A percentile compares a stretch with the other conserved stretches of the same genome.
Evolutionary conservation across 35 echinoderm and acorn worm genomes (phyloP).

Genomic region (Heliocidaris erythrogramma): DNA sequence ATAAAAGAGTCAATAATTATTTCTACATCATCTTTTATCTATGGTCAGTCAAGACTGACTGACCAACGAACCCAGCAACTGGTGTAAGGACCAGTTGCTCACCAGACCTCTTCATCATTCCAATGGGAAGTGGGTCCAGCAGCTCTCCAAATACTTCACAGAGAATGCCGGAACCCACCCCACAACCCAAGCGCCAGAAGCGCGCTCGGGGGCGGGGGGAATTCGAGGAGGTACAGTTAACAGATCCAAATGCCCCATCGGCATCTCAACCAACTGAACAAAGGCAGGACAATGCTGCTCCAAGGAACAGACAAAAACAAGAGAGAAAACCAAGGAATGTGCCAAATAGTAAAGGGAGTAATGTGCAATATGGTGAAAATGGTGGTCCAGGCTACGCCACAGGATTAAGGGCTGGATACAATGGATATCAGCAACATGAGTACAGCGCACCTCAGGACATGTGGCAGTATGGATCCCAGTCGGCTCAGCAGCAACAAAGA

Average conservation of each 20-base stretch:
- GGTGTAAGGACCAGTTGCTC: neutral
- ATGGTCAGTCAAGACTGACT: slow-evolving; percentile 36
- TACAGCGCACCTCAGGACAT: slow-evolving; percentile 52
- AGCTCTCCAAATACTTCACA: slow-evolving; percentile 51
- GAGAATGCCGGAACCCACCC: slow-evolving; percentile 67
- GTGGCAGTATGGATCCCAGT: slow-evolving; percentile 70
- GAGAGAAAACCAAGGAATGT: neutral
- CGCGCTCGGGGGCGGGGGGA: slow-evolving; percentile 57
- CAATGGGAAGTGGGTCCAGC: slow-evolving; percentile 88
- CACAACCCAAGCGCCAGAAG: slow-evolving; percentile 34
- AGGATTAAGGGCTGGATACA: slow-evolving; percentile 15
- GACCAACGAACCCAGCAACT: slow-evolving; percentile 8
- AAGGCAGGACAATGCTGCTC: neutral
- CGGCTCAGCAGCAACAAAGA: slow-evolving; percentile 63
- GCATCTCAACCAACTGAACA: neutral
- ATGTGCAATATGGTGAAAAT: slow-evolving; percentile 40
- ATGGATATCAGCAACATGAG: slow-evolving; percentile 51
- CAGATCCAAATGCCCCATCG: slow-evolving; percentile 69
- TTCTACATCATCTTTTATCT: neutral
- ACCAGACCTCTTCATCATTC: neutral
- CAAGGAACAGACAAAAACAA: slow-evolving; percentile 21
- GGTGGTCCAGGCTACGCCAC: neutral
- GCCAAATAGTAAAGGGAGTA: neutral
- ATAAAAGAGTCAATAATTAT: neutral
- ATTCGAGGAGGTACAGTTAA: slow-evolving; percentile 78